These are phyloP conservation scores for Tachina fera DNA, from an alignment of 2,888 invertebrate species.

Conservation along the genomic window DNA sequence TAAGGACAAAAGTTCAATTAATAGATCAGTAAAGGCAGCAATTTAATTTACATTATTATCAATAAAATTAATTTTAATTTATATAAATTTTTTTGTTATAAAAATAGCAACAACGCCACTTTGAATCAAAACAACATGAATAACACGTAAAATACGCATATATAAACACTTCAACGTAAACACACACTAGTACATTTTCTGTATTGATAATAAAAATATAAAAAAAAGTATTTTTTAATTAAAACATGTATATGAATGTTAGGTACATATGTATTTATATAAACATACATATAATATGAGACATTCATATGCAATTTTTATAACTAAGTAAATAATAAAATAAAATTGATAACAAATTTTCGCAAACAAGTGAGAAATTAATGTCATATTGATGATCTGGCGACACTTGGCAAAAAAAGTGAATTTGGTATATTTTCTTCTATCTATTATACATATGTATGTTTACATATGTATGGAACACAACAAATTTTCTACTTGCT, in stretches of 20 bases:
- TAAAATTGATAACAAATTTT: not conserved
- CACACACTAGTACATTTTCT: not conserved
- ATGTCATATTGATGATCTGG: not conserved
- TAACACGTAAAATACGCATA: not conserved
- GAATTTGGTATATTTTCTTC: not conserved
- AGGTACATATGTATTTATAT: not conserved
- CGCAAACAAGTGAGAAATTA: not conserved
- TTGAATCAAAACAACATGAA: slow-evolving; percentile 4
- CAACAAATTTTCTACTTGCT: too few relatives aligned
- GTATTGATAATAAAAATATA: slow-evolving; percentile 41
- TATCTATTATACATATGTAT: not conserved
- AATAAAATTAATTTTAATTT: slow-evolving; percentile 37
- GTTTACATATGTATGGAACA: too few relatives aligned
- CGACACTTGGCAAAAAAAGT: not conserved
- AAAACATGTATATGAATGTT: slow-evolving; percentile 8
- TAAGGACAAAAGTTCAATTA: slow-evolving; percentile 79
- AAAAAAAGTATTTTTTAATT: slow-evolving; percentile 33
- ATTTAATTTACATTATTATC: slow-evolving; percentile 67
- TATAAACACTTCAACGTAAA: slow-evolving; percentile 13
- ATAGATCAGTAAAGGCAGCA: slow-evolving; percentile 71
- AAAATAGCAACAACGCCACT: slow-evolving; percentile 28
- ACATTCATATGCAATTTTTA: not conserved
- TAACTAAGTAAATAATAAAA: not conserved
- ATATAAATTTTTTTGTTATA: not conserved
- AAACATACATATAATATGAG: not conserved